Base-by-base conservation (phyloP, 2,113 vertebrate species). In the Periophthalmodon schlosseri region DNA sequence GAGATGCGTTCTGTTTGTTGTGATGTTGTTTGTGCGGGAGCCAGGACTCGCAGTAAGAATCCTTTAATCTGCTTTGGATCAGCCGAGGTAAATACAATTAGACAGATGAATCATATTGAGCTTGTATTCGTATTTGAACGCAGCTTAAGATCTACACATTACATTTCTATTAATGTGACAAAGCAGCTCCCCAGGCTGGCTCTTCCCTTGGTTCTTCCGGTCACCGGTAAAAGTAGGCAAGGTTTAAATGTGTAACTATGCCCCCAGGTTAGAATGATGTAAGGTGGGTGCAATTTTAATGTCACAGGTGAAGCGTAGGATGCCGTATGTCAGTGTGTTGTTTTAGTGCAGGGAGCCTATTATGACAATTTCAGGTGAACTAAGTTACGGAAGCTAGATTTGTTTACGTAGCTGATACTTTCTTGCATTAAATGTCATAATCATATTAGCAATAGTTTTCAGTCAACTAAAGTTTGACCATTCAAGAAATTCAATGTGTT, bases 11-110 rank as follows among this genome's bases (percentile, higher is more conserved):
- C 13, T 61, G 58, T 33, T 63, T 63, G 60, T 63, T 34, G 7
- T 15, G 58, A 24, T 20, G 60, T 34, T 63, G 60, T 63, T 20
- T 63, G 60, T 18, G 60, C 7, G 14, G 24, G 28, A 34, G 60
- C 60, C 60, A 63, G 60, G 60, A 20, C 60, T 8, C 24, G 15
- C 28, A 34, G 60, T 20, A 60, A 63, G 60, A 63, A 63, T 63
- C 60, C 60, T 63, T 63, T 63, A 63, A 63, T 63, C 60, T 63
- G 23, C 15, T 34, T 34, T 63, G 60, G 24, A 63, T 63, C 60
- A 63, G 28, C 28, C 15, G 16, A 63, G 28, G 60, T 63, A 63
- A 63, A 63, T 63, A 34, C 60, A 63, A 63, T 63, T 63, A 63
- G 60, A 63, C 60, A 34, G 28, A 20, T 63, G 28, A 63, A 34